Percentiles rank a stretch among this genome's conserved stretches.
Evolutionary conservation across 1,140 invertebrate species (phyloP).

Genomic region (Drosophila guanche): DNA sequence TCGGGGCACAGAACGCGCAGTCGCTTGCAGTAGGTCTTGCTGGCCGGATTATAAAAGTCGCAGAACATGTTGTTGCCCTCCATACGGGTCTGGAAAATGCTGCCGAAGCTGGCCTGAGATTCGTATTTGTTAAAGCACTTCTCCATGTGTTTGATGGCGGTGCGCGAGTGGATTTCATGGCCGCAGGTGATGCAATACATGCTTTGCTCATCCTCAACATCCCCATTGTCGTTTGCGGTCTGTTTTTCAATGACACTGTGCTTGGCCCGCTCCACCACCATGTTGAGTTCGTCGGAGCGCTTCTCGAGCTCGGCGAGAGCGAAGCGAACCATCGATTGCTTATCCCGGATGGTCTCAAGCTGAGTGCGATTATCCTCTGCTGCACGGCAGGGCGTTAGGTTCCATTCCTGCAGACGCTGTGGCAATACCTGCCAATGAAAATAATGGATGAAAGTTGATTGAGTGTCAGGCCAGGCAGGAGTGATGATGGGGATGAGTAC

Average conservation of each 20-base stretch:
- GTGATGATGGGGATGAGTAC: conserved; percentile 3
- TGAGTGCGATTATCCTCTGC: conserved; percentile 93
- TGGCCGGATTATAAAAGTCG: conserved; percentile 96
- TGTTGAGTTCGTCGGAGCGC: conserved; percentile 91
- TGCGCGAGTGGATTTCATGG: conserved; percentile 94
- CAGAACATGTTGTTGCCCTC: conserved; percentile 98
- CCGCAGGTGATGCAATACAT: conserved; percentile 99
- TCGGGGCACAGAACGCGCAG: conserved; percentile 98
- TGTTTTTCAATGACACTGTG: conserved; percentile 87
- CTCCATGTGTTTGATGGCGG: conserved; percentile 96
- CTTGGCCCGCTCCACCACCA: conserved; percentile 91
- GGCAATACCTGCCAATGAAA: conserved; percentile 87
- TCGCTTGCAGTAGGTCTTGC: conserved; percentile 97
- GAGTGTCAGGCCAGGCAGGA: conserved; percentile 1
- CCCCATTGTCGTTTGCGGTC: conserved; percentile 85
- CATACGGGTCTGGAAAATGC: conserved; percentile 96
- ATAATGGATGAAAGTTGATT: not conserved
- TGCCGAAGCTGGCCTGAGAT: conserved; percentile 98
- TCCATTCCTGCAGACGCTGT: conserved; percentile 97
- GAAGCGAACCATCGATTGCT: conserved; percentile 90
- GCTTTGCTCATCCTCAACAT: conserved; percentile 90
- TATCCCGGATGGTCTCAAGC: conserved; percentile 91
- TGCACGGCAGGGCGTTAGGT: conserved; percentile 92
- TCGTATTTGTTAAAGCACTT: conserved; percentile 99
- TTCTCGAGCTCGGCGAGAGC: conserved; percentile 91